Percentiles rank a stretch among this genome's conserved stretches.
These are phyloP conservation scores for Brachylomia viminalis DNA, from an alignment of 2,888 invertebrate genomes.

Conservation along the genomic window DNA sequence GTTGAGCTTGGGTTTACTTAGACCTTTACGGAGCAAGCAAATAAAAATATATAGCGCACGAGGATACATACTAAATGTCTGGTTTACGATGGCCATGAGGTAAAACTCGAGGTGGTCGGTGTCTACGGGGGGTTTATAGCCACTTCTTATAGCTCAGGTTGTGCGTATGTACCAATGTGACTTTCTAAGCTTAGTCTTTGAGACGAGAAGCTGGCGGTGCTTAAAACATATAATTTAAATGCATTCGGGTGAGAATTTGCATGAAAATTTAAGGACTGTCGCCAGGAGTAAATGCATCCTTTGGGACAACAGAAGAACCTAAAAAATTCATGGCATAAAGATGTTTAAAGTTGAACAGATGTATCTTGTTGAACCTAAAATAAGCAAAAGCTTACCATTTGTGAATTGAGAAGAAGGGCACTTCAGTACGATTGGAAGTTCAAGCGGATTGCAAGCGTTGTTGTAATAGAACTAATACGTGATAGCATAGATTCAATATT, in stretches of 20 bases:
- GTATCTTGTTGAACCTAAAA: slow-evolving; percentile 17
- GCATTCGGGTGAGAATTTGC: slow-evolving; percentile 50
- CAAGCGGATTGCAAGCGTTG: slow-evolving; percentile 6
- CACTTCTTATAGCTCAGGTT: slow-evolving; percentile 12
- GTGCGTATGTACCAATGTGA: neutral
- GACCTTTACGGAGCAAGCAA: slow-evolving; percentile 12
- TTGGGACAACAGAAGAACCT: slow-evolving; percentile 15
- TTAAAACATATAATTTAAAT: slow-evolving; percentile 56
- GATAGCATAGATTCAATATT: neutral
- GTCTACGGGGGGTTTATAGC: slow-evolving; percentile 1
- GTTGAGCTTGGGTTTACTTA: slow-evolving; percentile 55
- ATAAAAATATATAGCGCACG: slow-evolving; percentile 49
- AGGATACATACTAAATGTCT: slow-evolving; percentile 23
- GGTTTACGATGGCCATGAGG: slow-evolving; percentile 36
- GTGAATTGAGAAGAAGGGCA: neutral
- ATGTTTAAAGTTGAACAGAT: slow-evolving; percentile 17
- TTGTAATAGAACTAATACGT: neutral
- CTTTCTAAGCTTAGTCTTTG: slow-evolving; percentile 11
- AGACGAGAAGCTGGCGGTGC: slow-evolving; percentile 14
- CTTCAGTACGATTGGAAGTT: slow-evolving; percentile 27
- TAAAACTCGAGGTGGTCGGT: neutral
- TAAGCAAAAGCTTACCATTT: slow-evolving; percentile 20
- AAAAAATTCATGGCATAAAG: neutral
- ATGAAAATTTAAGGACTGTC: slow-evolving; percentile 40
- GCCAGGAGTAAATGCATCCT: slow-evolving; percentile 8